A percentile compares a stretch with the other conserved stretches of the same genome.
phyloP scores from a whole-genome alignment of 2,113 vertebrate genomes.

The Gracilinanus agilis region DNA sequence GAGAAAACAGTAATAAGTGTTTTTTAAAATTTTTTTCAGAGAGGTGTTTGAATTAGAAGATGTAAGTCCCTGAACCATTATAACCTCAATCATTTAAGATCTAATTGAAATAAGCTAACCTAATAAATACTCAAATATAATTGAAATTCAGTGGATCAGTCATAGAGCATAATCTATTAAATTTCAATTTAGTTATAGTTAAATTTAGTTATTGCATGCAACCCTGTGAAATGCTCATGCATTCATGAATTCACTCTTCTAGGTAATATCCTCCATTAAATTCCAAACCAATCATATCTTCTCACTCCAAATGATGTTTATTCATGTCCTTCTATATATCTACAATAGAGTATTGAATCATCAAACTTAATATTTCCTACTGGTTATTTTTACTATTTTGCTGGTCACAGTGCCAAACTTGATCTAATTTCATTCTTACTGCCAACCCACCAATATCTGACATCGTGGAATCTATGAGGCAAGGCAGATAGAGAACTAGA shows the following conservation, averaged over 20 bases:
- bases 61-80: background rate
- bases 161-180: background rate
- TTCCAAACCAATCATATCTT: background rate
- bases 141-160: background rate
- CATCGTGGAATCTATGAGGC: background rate
- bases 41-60: background rate
- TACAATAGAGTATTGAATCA: background rate
- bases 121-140: background rate
- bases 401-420: background rate
- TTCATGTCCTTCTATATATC: background rate
- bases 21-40: background rate
- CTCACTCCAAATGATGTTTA: background rate
- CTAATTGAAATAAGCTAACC: background rate
- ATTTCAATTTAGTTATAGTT: background rate
- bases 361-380: background rate
- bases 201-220: background rate
- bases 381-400: background rate
- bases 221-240: background rate
- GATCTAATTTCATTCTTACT: background rate
- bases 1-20: background rate
- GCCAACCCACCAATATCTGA: background rate
- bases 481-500: background rate
- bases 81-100: background rate
- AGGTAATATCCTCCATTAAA: background rate
- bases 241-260: background rate